Evolutionary conservation across 2,797 vertebrate genomes (phyloP), one percentile per base, ranked within the genome.

Genomic region (Microctenopoma stevenorrisi): DNA sequence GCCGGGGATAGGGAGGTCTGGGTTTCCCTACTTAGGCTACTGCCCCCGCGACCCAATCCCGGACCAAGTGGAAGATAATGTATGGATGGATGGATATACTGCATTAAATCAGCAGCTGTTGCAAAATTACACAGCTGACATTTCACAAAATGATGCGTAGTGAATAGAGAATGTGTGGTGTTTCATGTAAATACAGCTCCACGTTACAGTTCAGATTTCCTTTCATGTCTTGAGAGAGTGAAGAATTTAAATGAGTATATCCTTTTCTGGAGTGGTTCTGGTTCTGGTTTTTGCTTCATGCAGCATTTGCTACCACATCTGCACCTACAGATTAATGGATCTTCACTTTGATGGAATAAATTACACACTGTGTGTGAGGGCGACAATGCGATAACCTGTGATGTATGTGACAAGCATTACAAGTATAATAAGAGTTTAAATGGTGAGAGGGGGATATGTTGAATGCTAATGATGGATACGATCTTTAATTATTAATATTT

Each of bases 321-420:
- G 18, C 18, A 43, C 25, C 33, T 22, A 33, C 42, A 74, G 52
- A 56, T 74, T 74, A 42, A 66, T 62, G 46, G 48, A 62, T 72
- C 15, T 9, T 51, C 50, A 54, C 15, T 58, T 48, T 59, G 56
- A 76, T 59, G 66, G 47, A 68, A 66, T 59, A 69, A 66, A 70
- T 64, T 13, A 64, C 35, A 44, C 47, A 13, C 14, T 35, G 68
- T 30, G 49, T 64, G 22, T 26, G 8, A 62, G 26, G 13, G 37
- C 13, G 33, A 54, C 28, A 35, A 64, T 5, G 10, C 44, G 28
- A 68, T 57, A 12, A 35, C 40, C 55, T 33, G 30, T 57, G 42
- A 54, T 26, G 48, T 54, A 40, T 68, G 53, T 44, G 59, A 25
- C 15, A 35, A 35, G 52, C 37, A 40, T 42, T 47, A 60, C 38